Base-by-base conservation (phyloP, 2,113 vertebrate genomes). In the Melanostigma gelatinosum region DNA sequence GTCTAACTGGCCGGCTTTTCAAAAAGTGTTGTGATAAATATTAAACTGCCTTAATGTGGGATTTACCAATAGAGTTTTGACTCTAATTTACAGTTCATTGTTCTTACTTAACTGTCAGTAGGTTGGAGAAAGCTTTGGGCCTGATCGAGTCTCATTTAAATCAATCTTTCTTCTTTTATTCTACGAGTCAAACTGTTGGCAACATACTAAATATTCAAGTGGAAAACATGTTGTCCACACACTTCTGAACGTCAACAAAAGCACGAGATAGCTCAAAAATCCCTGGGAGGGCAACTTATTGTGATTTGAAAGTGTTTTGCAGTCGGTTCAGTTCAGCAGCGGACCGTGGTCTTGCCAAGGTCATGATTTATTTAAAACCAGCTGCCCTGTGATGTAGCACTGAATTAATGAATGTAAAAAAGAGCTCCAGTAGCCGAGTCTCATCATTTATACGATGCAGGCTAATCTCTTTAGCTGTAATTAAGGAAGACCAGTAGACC, bases 301-400 rank as follows among this genome's bases (percentile, higher is more conserved):
- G 77, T 24, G 44, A 79, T 67, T 32, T 66, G 22, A 85, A 87
- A 87, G 77, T 52, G 48, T 38, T 79, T 77, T 60, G 32, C 82
- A 78, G 70, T 72, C 71, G 52, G 36, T 84, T 77, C 11, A 0
- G 55, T 82, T 84, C 75, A 71, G 27, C 15, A 32, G n/a, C 29
- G 78, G 79, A 38, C 66, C 57, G 40, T 55, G 77, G 58, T 73
- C 63, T 77, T 85, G 62, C 74, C 65, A 73, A 57, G 77, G 77
- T 79, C 57, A 82, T 85, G 11, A 82, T 85, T 85, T 84, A 89
- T 91, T 85, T 57, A 87, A 82, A 79, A 50, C 44, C 63, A 52
- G 44, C 68, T 71, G 82, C 42, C 46, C 50, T 60, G 42, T 82
- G 72, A 88, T 84, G 72, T 79, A 73, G 40, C 67, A 29, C 72